phyloP scores from a whole-genome alignment of 2,113 vertebrate genomes.

The Leiothrix lutea region DNA sequence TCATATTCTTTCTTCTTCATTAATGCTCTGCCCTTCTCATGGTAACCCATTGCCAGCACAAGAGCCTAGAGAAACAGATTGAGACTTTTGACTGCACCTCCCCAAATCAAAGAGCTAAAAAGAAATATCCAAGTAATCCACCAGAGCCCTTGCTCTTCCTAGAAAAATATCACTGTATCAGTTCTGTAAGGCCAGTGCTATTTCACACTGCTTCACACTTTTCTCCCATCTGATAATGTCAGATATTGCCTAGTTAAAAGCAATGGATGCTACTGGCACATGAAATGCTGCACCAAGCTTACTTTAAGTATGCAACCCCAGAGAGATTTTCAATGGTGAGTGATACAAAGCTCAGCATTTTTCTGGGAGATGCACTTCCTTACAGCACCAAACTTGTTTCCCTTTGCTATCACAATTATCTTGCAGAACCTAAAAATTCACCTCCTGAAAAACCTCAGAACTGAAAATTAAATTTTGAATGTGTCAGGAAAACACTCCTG shows the following conservation, averaged over 20 bases:
- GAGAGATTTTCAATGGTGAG: not conserved
- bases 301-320: not conserved
- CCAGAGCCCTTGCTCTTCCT: not conserved
- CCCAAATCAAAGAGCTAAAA: not conserved
- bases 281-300: not conserved
- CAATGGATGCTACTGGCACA: not conserved
- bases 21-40: constrained; percentile 93
- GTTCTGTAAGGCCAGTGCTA: not conserved
- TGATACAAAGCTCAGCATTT: not conserved
- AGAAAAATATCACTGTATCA: not conserved
- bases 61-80: constrained; percentile 81
- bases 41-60: constrained; percentile 92
- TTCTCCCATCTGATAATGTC: not conserved
- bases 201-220: not conserved
- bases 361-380: not conserved
- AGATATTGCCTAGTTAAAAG: not conserved
- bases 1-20: constrained; percentile 92
- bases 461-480: not conserved
- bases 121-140: not conserved
- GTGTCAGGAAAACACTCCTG: not conserved
- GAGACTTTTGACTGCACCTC: not conserved
- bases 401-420: not conserved
- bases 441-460: not conserved
- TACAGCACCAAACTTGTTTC: not conserved
- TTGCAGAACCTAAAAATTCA: not conserved